Conservation (phyloP, 2,797 vertebrate species). For the Bucorvus abyssinicus region DNA sequence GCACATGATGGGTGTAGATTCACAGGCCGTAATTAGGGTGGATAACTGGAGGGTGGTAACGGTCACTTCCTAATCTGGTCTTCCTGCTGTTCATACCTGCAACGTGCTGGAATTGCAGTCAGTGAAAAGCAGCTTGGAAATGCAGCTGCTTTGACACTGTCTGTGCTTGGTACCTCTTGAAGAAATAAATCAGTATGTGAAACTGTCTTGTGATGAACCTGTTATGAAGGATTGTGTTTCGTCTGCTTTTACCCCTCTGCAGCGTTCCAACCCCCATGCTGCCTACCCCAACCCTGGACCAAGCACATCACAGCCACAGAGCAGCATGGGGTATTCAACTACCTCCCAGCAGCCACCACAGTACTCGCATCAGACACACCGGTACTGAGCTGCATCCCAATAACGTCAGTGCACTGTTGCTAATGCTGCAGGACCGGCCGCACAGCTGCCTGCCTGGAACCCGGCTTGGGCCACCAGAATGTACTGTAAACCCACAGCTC, state of each 20-base stretch:
- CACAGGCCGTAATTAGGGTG: background rate
- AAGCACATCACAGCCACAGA: conserved; percentile 99
- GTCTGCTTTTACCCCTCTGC: conserved; percentile 37
- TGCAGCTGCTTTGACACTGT: background rate
- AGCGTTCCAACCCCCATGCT: conserved; percentile 99
- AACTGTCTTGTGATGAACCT: fast-evolving
- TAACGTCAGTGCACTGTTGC: conserved; percentile 73
- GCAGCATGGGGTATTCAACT: conserved; percentile 99
- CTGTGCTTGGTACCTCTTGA: background rate
- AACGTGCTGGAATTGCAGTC: background rate
- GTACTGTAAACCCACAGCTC: conserved; percentile 78
- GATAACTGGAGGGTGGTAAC: background rate
- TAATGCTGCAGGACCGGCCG: conserved; percentile 68
- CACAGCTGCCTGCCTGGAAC: conserved; percentile 72
- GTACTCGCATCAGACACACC: conserved; percentile 98
- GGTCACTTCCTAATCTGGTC: background rate
- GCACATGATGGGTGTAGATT: background rate
- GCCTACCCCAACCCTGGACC: conserved; percentile 99
- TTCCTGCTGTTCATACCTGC: background rate
- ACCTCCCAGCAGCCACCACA: conserved; percentile 99
- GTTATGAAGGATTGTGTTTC: background rate
- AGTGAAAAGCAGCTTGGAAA: background rate
- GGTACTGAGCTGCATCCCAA: conserved; percentile 88
- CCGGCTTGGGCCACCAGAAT: conserved; percentile 72
- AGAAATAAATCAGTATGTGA: background rate